These are phyloP conservation scores for Euplexia lucipara DNA, from an alignment of 2,888 invertebrate genomes.

Conservation along the genomic window DNA sequence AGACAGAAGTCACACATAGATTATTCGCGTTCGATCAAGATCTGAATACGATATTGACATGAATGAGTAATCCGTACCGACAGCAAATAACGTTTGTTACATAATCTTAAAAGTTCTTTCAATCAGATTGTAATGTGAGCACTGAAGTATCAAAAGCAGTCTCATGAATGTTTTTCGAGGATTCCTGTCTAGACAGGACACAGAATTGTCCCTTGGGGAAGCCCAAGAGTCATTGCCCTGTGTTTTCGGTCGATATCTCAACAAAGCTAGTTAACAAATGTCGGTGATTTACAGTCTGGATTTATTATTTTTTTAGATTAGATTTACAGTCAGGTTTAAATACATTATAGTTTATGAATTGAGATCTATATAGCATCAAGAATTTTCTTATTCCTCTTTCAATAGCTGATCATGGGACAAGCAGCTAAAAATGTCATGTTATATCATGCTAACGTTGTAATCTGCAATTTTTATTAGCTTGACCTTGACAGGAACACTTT, in stretches of 20 bases:
- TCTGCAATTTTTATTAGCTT: constrained; percentile 24
- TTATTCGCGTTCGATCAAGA: constrained; percentile 61
- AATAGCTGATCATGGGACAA: constrained; percentile 16
- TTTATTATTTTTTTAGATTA: background rate
- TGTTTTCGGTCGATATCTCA: constrained; percentile 21
- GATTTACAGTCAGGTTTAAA: too few species aligned
- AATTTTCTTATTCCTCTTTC: background rate
- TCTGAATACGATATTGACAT: constrained; percentile 58
- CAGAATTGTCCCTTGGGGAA: constrained; percentile 21
- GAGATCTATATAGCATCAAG: background rate
- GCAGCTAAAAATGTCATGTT: constrained; percentile 14
- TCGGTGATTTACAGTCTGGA: background rate
- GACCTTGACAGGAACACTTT: constrained; percentile 1
- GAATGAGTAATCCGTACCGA: constrained; percentile 57
- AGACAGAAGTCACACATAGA: constrained; percentile 64
- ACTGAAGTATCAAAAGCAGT: background rate
- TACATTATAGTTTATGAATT: background rate
- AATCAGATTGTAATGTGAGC: background rate
- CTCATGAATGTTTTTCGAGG: background rate
- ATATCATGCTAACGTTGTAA: constrained; percentile 16
- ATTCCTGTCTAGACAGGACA: constrained; percentile 38
- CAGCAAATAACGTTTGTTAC: constrained; percentile 47
- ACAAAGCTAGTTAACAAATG: background rate
- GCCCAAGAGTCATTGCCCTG: constrained; percentile 25
- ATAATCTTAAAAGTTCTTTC: constrained; percentile 20